Conservation (phyloP, 2,113 vertebrate species). For the Ctenomys sociabilis region DNA sequence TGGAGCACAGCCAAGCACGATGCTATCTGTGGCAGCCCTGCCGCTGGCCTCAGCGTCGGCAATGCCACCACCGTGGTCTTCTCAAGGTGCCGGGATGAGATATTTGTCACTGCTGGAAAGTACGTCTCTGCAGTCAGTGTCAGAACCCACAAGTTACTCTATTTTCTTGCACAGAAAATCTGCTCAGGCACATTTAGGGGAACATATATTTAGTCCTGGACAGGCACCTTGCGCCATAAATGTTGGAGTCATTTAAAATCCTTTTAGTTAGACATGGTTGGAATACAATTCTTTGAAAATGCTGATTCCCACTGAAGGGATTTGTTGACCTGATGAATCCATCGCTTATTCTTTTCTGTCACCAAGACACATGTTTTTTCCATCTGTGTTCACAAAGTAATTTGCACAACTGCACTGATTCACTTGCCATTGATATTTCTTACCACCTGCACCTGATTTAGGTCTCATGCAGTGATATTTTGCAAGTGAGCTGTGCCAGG, state of each 20-base stretch:
- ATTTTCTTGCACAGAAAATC: background rate
- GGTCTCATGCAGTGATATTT: background rate
- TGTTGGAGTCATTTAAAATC: background rate
- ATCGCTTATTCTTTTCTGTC: background rate
- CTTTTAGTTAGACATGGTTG: background rate
- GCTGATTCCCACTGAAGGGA: background rate
- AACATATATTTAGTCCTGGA: background rate
- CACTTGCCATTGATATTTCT: background rate
- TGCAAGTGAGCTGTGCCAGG: background rate
- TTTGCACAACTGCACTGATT: background rate
- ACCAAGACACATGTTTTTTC: background rate
- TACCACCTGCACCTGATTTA: slow-evolving; percentile 20
- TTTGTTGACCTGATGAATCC: background rate
- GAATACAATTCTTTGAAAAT: background rate
- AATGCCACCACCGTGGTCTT: slow-evolving; percentile 85
- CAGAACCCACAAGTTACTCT: background rate
- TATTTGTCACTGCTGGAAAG: slow-evolving; percentile 93
- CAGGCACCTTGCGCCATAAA: background rate
- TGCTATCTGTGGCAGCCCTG: slow-evolving; percentile 90
- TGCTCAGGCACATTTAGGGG: background rate
- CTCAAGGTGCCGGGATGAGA: slow-evolving; percentile 86
- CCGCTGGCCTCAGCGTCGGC: slow-evolving; percentile 86
- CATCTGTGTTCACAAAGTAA: background rate
- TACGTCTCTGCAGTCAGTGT: slow-evolving; percentile 76
- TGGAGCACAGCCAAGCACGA: slow-evolving; percentile 90